Percentiles rank a stretch among this genome's conserved stretches.
phyloP scores from a whole-genome alignment of 2,113 vertebrate genomes.

The Speoplatyrhinus poulsoni region DNA sequence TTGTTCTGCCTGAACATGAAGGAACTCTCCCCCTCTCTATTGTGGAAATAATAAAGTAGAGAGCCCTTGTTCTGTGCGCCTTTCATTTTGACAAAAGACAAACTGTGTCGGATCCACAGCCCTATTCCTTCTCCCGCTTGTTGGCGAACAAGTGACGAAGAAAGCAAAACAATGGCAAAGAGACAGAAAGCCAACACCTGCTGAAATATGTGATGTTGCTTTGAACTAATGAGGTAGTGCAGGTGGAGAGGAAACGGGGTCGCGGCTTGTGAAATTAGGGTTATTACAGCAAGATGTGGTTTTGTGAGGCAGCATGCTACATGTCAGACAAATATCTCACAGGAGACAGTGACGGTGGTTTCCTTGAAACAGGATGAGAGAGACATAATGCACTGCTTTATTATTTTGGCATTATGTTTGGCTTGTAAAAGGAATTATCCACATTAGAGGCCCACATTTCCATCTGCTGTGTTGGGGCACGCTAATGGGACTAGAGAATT shows the following conservation, averaged over 20 bases:
- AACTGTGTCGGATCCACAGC: conserved; percentile 53
- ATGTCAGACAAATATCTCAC: conserved; percentile 36
- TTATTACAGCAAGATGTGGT: conserved; percentile 48
- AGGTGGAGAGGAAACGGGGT: background rate
- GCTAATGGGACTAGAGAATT: background rate
- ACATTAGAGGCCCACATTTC: conserved; percentile 32
- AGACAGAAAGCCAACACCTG: conserved; percentile 26
- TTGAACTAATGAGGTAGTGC: conserved; percentile 62
- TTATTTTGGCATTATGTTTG: conserved; percentile 47
- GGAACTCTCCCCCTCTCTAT: conserved; percentile 37
- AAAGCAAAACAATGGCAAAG: conserved; percentile 4
- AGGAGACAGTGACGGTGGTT: conserved; percentile 14
- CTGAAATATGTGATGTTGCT: conserved; percentile 43
- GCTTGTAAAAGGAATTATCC: conserved; percentile 54
- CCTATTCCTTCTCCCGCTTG: conserved; percentile 47
- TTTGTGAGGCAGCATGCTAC: conserved; percentile 35
- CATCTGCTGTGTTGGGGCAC: conserved; percentile 10
- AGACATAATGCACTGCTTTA: conserved; percentile 29
- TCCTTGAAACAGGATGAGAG: conserved; percentile 48
- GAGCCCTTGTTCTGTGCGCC: conserved; percentile 54
- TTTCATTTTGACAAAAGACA: conserved; percentile 69
- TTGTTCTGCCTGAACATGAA: conserved; percentile 59
- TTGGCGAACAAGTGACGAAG: background rate
- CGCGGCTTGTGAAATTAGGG: conserved; percentile 50
- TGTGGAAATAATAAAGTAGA: conserved; percentile 61